Evolutionary conservation across 2,113 vertebrate species (phyloP).

Genomic region (Perccottus glenii): DNA sequence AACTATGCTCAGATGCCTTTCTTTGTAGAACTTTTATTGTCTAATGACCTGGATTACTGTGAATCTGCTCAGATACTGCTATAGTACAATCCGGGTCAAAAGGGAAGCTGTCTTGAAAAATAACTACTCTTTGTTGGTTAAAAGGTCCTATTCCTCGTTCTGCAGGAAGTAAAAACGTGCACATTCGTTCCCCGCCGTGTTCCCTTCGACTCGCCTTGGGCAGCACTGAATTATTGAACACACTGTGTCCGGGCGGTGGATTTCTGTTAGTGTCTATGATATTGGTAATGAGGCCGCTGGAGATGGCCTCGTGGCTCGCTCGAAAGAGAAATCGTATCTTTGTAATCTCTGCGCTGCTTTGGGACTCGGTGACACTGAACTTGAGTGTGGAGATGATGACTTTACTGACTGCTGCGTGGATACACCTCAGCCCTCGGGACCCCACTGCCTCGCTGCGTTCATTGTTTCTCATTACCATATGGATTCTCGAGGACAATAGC

Average conservation of each 20-base stretch:
- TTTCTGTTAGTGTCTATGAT: neutral
- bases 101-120: too few species aligned
- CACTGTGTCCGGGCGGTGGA: neutral
- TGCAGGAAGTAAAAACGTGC: neutral
- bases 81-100: too few species aligned
- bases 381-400: neutral
- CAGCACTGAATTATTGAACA: neutral
- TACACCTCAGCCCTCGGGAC: too few species aligned
- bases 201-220: neutral
- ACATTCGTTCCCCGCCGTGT: too few species aligned
- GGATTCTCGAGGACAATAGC: too few species aligned
- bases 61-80: too few species aligned
- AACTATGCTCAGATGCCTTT: too few species aligned
- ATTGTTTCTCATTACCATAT: too few species aligned
- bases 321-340: neutral
- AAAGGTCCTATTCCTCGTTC: neutral
- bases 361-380: neutral
- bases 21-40: too few species aligned
- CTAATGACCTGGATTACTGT: too few species aligned
- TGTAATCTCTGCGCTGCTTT: neutral
- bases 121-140: too few species aligned
- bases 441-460: too few species aligned
- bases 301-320: neutral
- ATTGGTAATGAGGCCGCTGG: constrained; percentile 6
- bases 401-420: neutral